Evolutionary conservation across 2,113 vertebrate genomes (phyloP).

Genomic region (Rafetus swinhoei): DNA sequence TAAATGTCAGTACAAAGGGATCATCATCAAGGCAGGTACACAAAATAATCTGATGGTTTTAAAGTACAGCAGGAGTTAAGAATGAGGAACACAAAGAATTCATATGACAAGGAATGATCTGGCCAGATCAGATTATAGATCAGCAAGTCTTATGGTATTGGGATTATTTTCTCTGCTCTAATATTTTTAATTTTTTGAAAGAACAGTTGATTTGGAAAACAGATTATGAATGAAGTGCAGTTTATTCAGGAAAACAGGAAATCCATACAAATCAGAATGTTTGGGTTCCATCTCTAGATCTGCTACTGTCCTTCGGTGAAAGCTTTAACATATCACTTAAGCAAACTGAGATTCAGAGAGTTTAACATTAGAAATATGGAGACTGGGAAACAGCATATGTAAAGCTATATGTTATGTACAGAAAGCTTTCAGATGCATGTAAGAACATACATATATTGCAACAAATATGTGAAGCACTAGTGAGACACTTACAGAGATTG

Average conservation of each 20-base stretch:
- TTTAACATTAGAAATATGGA: neutral
- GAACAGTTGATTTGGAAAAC: neutral
- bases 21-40: neutral
- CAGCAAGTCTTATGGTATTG: neutral
- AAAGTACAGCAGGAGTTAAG: neutral
- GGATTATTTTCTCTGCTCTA: neutral
- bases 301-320: neutral
- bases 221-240: neutral
- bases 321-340: neutral
- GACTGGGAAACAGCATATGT: neutral
- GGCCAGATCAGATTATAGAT: neutral
- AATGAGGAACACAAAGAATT: neutral
- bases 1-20: neutral
- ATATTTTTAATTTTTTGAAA: neutral
- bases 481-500: neutral
- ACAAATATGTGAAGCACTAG: neutral
- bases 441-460: neutral
- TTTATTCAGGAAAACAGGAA: neutral
- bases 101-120: neutral
- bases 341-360: too few relatives aligned
- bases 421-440: neutral
- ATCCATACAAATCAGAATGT: neutral
- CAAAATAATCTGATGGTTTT: neutral
- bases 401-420: neutral
- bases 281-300: neutral